Evolutionary conservation across 2,888 invertebrate species (phyloP), one percentile per base, ranked within the genome.

Genomic region (Ptychoptera contaminata): DNA sequence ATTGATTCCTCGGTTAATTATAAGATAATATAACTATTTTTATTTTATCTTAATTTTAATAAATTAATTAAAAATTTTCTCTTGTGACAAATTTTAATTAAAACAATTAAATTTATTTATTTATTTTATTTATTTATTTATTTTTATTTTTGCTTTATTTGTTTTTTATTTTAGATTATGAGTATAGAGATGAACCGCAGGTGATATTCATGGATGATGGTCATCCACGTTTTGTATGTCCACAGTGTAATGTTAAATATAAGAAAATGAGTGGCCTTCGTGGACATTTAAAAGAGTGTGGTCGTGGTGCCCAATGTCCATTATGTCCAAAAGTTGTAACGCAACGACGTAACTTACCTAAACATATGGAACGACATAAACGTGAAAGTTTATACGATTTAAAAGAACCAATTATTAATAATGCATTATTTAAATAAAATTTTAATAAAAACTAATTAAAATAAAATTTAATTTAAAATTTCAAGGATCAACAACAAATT

Each of bases 271-370:
- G 52, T 16, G 54, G 52, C 8, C 46, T 54, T 12, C 51, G 52
- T 31, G 53, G 52, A 29, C 56, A 56, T 46, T 48, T 56, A 39
- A 54, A 54, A 42, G 56, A 56, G 41, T 56, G 56, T 48, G 56
- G 56, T 2, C 39, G 50, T 8, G 56, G 57, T 10, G 57, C 55
- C 7, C 50, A 56, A 44, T 56, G 56, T 42, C 53, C 54, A 7
- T 47, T 55, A 32, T 57, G 57, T 43, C 54, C 54, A 3, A 55
- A 54, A 51, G 50, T 54, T 44, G 53, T 57, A 8, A 57, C 56
- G 34, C 56, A 57, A 41, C 51, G 53, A 23, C 49, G 56, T 8
- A 57, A 55, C 49, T 50, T 56, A 32, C 52, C 52, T 29, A 55
- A 55, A 16, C 56, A 57, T 36, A 56, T 56, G 52, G 52, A 54